Percentiles rank a stretch among this genome's conserved stretches.
phyloP scores from a whole-genome alignment of 1,140 invertebrate genomes.

The Chironomus tepperi region DNA sequence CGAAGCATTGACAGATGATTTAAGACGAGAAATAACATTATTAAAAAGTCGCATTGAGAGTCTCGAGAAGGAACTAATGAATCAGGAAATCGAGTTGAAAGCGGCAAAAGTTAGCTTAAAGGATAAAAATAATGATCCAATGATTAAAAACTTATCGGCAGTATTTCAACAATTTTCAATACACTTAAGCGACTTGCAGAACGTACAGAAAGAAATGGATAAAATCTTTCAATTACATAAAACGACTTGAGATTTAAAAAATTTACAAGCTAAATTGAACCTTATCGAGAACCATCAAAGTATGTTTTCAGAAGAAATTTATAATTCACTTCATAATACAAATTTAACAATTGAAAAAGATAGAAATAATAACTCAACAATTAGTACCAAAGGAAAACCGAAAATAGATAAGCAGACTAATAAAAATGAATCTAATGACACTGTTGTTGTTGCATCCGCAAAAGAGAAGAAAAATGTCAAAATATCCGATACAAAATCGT shows the following conservation, averaged over 20 bases:
- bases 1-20: slow-evolving; percentile 35
- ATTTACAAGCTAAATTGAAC: background rate
- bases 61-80: slow-evolving; percentile 37
- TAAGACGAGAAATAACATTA: slow-evolving; percentile 37
- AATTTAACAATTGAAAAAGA: background rate
- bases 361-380: slow-evolving; percentile 21
- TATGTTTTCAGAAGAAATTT: slow-evolving; percentile 17
- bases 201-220: slow-evolving; percentile 50
- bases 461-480: slow-evolving; percentile 18
- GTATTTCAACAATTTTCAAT: slow-evolving; percentile 37
- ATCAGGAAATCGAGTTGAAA: slow-evolving; percentile 38
- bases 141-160: slow-evolving; percentile 37
- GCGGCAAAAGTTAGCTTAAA: slow-evolving; percentile 36
- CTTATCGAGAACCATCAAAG: slow-evolving; percentile 16
- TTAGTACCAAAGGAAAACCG: background rate
- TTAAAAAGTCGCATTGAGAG: slow-evolving; percentile 37
- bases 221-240: slow-evolving; percentile 38
- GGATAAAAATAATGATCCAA: slow-evolving; percentile 39
- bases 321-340: background rate
- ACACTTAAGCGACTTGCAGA: slow-evolving; percentile 34
- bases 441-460: background rate
- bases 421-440: background rate
- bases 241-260: slow-evolving; percentile 38
- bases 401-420: background rate
- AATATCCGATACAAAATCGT: slow-evolving; percentile 27